Evolutionary conservation across 2,888 invertebrate genomes (phyloP).

Genomic region (Lysandra bellargus): DNA sequence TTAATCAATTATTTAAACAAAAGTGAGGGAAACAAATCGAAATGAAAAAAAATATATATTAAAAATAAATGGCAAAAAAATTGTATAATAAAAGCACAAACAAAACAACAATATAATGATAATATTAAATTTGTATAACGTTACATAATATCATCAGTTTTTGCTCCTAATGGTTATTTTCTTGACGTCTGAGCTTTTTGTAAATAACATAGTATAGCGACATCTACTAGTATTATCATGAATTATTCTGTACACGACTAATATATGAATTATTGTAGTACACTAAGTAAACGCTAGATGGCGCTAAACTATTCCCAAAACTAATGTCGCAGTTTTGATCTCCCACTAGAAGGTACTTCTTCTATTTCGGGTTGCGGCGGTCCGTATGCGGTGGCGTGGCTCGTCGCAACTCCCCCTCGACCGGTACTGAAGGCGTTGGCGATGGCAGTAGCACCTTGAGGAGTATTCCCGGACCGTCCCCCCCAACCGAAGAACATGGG

Average conservation of each 20-base stretch:
- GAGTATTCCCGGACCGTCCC: constrained; percentile 64
- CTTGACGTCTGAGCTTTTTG: background rate
- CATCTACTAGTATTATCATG: background rate
- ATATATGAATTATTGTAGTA: background rate
- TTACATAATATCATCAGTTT: background rate
- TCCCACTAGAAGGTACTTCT: background rate
- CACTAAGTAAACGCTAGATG: constrained; percentile 36
- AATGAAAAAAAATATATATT: background rate
- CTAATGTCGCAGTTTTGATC: background rate
- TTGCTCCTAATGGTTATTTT: background rate
- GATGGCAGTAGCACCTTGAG: constrained; percentile 83
- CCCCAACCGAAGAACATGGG: constrained; percentile 83
- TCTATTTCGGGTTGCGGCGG: constrained; percentile 70
- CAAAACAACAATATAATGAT: constrained; percentile 3
- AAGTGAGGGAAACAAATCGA: background rate
- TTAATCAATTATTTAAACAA: background rate
- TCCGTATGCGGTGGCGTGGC: constrained; percentile 87
- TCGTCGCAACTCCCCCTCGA: constrained; percentile 85
- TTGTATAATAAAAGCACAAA: constrained; percentile 3
- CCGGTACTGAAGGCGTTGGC: constrained; percentile 88
- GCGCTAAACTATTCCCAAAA: constrained; percentile 31
- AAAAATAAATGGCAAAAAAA: constrained; percentile 16
- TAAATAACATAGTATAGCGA: background rate
- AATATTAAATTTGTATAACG: background rate
- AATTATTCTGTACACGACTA: background rate